Percentiles rank a stretch among this genome's conserved stretches.
Conservation (phyloP, 2,113 vertebrate species). For the Amia ocellicauda region DNA sequence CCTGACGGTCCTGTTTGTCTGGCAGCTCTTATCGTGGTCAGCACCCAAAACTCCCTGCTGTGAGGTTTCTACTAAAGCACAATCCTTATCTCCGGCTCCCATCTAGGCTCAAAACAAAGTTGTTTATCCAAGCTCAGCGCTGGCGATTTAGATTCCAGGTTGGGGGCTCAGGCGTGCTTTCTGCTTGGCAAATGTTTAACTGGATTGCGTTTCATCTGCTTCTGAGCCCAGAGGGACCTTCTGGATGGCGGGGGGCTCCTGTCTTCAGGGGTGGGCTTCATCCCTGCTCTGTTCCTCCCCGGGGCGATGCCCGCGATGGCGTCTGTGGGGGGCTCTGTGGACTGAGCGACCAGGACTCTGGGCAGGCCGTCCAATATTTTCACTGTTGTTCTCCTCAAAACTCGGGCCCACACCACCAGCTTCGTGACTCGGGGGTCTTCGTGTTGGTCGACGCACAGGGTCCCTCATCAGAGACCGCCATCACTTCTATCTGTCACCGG, state of each 20-base stretch:
- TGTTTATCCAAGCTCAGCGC: slow-evolving; percentile 38
- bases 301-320: too few species aligned
- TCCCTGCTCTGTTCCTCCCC: too few species aligned
- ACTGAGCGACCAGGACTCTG: too few species aligned
- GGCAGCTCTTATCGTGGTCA: slow-evolving; percentile 18
- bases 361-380: too few species aligned
- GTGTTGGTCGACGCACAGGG: too few species aligned
- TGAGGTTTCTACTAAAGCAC: slow-evolving; percentile 28
- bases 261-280: too few species aligned
- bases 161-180: slow-evolving; percentile 16
- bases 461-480: too few species aligned
- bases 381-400: too few species aligned
- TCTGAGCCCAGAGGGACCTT: slow-evolving; percentile 39
- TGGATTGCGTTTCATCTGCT: slow-evolving; percentile 41
- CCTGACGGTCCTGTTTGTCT: slow-evolving; percentile 20
- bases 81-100: slow-evolving; percentile 23
- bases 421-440: too few species aligned
- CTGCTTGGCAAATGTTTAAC: slow-evolving; percentile 47
- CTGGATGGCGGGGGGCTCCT: slow-evolving; percentile 17
- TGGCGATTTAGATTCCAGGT: slow-evolving; percentile 17
- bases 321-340: too few species aligned
- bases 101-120: slow-evolving; percentile 34
- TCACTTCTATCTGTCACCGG: too few species aligned
- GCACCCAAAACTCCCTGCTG: slow-evolving; percentile 26
- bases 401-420: too few species aligned